A percentile compares a stretch with the other conserved stretches of the same genome.
Conservation (phyloP, 2,113 vertebrate species). For the Phyllostomus discolor region DNA sequence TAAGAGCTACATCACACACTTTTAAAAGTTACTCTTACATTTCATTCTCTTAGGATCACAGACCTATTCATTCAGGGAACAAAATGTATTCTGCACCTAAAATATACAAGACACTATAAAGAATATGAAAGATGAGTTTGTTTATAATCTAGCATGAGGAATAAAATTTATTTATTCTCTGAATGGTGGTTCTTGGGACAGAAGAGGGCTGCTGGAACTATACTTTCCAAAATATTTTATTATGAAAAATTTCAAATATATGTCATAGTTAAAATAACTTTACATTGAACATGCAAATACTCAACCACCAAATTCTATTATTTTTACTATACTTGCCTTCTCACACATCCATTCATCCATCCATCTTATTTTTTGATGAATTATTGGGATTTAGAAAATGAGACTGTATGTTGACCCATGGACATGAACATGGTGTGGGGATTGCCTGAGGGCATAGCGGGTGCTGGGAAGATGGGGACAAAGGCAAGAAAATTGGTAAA, state of each 20-base stretch:
- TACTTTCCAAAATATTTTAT: background rate
- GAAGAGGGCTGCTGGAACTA: background rate
- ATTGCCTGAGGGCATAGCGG: too few species aligned
- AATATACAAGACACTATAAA: background rate
- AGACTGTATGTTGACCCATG: background rate
- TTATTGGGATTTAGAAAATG: background rate
- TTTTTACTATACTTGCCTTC: background rate
- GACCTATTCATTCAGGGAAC: background rate
- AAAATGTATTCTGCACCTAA: background rate
- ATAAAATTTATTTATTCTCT: background rate
- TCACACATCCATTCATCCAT: background rate
- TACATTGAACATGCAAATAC: background rate
- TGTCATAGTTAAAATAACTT: slow-evolving; percentile 3
- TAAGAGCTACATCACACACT: background rate
- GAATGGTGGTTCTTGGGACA: background rate
- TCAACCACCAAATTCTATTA: background rate
- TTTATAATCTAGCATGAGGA: slow-evolving; percentile 10
- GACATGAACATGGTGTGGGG: too few species aligned
- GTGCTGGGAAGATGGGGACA: too few species aligned
- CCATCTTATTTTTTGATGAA: background rate
- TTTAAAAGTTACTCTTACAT: background rate
- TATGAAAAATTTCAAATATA: slow-evolving; percentile 35
- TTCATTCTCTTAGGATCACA: slow-evolving; percentile 16
- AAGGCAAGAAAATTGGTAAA: too few species aligned
- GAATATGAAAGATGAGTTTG: background rate